Base-by-base conservation (phyloP, 2,888 invertebrate species). In the Eurytoma adleriae region DNA sequence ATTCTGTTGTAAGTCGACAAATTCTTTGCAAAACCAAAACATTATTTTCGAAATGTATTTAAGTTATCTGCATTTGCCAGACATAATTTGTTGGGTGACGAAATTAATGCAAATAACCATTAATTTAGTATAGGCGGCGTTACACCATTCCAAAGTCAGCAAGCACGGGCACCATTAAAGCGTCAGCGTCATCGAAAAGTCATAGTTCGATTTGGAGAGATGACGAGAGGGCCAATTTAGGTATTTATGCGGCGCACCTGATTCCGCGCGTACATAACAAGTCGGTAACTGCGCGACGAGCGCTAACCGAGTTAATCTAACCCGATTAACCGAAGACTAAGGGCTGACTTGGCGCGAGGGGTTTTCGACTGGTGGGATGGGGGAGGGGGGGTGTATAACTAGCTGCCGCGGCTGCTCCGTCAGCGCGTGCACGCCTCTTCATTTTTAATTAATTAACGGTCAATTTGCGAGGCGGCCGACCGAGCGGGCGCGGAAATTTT, bases 391-490 rank as follows among this genome's bases (percentile, higher is more conserved):
- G 80, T 82, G 77, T 83, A 84, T 86, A 85, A 86, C 86, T 86
- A 86, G 83, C 84, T 85, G 82, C 72, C 83, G 84, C 84, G 54
- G 16, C 16, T 85, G 87, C 87, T 85, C 18, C 62, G 69, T 70
- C 75, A 80, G 64, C 75, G 73, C 1, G 50, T 12, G 67, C 69
- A 30, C 86, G 86, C 83, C 85, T 86, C 84, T 85, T 86, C 84
- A 85, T 87, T 89, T 87, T 88, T 87, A 87, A 89, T 86, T 88
- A 88, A 87, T 88, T 87, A 88, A 87, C 85, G 86, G 84, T 88
- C 86, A 87, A 89, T 89, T 88, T 88, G 84, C 84, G 12, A 40
- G 64, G 64, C n/a, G 54, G 54, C 13, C 14, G 54, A 54, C 40
- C 40, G 84, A 83, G 83, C 83, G 78, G 82, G 76, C 40, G 75